These are phyloP conservation scores for Geopemphigus sp. DNA, from an alignment of 1,140 invertebrate genomes.

Conservation along the genomic window DNA sequence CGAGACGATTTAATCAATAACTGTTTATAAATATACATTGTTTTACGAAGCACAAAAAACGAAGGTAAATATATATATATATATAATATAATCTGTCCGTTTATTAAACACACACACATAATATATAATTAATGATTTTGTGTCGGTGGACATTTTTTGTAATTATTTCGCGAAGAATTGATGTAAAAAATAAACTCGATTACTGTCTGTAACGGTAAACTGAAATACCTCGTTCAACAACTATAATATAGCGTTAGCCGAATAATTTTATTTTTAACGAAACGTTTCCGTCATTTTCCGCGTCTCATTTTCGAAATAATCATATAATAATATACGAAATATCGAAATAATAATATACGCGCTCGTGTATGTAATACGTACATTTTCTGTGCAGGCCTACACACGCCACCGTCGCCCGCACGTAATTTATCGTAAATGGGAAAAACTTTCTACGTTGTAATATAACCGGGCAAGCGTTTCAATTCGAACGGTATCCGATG, in stretches of 20 bases:
- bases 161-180: background rate
- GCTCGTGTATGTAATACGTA: no score
- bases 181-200: background rate
- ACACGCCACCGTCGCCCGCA: no score
- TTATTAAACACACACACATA: no score
- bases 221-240: constrained; percentile 1
- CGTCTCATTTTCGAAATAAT: background rate
- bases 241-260: background rate
- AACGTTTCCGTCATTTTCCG: background rate
- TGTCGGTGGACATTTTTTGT: background rate
- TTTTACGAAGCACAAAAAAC: no score
- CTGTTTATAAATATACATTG: background rate
- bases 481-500: background rate
- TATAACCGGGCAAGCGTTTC: background rate
- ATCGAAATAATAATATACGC: background rate
- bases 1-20: background rate
- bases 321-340: background rate
- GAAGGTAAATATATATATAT: no score
- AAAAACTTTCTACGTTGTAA: background rate
- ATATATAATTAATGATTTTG: background rate
- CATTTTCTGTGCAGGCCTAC: no score
- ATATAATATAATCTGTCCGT: no score
- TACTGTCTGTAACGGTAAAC: background rate
- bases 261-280: constrained; percentile 19
- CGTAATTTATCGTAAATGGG: constrained; percentile 13